phyloP scores from a whole-genome alignment of 1,140 invertebrate genomes.

The Drosophila kikkawai region DNA sequence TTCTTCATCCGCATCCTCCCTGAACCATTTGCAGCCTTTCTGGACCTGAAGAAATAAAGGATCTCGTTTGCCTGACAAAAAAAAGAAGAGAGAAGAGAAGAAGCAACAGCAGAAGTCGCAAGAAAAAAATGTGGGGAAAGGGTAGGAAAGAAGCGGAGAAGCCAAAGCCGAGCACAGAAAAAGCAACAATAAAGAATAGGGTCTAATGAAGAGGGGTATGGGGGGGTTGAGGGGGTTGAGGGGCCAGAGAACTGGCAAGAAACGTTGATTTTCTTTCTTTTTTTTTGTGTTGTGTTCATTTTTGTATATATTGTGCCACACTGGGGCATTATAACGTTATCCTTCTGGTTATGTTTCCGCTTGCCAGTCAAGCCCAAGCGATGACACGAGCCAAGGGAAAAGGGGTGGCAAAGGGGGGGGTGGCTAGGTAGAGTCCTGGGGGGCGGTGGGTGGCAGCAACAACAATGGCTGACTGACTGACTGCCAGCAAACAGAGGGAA shows the following conservation, averaged over 20 bases:
- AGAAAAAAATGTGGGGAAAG: constrained; percentile 7
- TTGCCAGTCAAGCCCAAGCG: constrained; percentile 68
- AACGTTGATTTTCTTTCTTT: constrained; percentile 60
- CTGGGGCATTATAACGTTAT: constrained; percentile 84
- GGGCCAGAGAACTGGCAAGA: constrained; percentile 48
- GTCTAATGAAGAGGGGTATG: constrained; percentile 8
- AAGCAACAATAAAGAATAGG: constrained; percentile 25
- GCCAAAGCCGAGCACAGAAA: constrained; percentile 22
- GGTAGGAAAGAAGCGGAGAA: constrained; percentile 8
- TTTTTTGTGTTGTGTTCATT: constrained; percentile 44
- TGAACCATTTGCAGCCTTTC: constrained; percentile 37
- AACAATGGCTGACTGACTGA: constrained; percentile 81
- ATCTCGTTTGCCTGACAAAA: constrained; percentile 39
- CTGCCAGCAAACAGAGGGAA: constrained; percentile 57
- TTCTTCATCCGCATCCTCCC: neutral
- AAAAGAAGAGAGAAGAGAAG: constrained; percentile 4
- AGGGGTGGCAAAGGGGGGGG: neutral
- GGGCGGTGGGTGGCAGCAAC: constrained; percentile 45
- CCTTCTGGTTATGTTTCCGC: constrained; percentile 83
- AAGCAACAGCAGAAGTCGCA: constrained; percentile 26
- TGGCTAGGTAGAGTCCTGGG: neutral
- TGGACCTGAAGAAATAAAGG: constrained; percentile 39
- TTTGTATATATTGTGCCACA: constrained; percentile 67
- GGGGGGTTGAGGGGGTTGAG: neutral
- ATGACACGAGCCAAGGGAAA: constrained; percentile 43